Base-by-base conservation (phyloP, 2,888 invertebrate genomes). In the Drosophila prostipennis region DNA sequence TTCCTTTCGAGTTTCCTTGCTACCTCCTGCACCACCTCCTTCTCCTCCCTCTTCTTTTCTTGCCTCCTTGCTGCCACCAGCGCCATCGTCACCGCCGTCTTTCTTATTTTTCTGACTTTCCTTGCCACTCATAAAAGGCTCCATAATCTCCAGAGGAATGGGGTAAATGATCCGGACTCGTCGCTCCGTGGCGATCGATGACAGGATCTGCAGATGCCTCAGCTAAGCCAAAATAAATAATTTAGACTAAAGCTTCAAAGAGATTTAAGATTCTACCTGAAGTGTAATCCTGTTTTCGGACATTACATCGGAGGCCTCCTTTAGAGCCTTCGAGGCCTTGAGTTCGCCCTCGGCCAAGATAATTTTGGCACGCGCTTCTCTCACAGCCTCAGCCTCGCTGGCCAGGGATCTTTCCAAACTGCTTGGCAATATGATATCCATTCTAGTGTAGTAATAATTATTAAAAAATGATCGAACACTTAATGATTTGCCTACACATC, bases 401-500 rank as follows among this genome's bases (percentile, higher is more conserved):
- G 90, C 90, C 80, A 90, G 71, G 3, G 89, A 76, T 32, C 89
- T 69, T 49, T 90, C 80, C 16, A 90, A 57, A 0, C 60, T 65
- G 11, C 59, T 32, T 0, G 90, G 90, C 4, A 90, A 65, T 13
- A 75, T 78, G 5, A 90, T 89, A 34, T 90, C 81, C 65, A 90
- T 90, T 0, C 90, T 90, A 4, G 5, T 8, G 11, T 42, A 5
- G 14, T 5, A 34, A 16, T 16, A 16, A 16, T 5, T 10, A 16
- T 4, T 5, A 10, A 10, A 4, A 10, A 3, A 10, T 16, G 16
- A 1, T 39, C 1, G 2, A 8, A 8, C 8, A 6, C 6, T n/a
- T 1, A 14, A n/a, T n/a, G n/a, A 6, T n/a, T 39, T 8, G 10
- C 60, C 40, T 46, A 97, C 97, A 98, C 96, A 94, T 98, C 98